phyloP scores from a whole-genome alignment of 2,888 invertebrate genomes.

The Adineta ricciae region DNA sequence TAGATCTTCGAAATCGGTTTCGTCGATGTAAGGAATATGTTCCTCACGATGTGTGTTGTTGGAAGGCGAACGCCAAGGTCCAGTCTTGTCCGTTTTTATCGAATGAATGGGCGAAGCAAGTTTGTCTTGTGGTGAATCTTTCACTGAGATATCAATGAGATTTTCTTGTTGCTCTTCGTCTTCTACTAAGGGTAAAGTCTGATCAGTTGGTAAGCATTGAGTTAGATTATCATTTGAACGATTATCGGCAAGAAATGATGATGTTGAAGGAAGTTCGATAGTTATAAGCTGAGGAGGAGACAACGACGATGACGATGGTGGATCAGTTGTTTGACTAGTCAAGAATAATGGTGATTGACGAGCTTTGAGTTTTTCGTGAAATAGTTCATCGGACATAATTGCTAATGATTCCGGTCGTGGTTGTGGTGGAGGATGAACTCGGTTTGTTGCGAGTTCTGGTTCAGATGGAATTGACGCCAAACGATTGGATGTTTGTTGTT shows the following conservation, averaged over 20 bases:
- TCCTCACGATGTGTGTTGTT: background rate
- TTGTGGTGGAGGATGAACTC: background rate
- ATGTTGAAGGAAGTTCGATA: background rate
- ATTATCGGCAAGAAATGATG: background rate
- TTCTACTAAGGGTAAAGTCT: background rate
- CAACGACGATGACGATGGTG: background rate
- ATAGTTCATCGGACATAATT: slow-evolving; percentile 26
- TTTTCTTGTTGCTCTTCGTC: background rate
- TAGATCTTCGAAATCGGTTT: slow-evolving; percentile 22
- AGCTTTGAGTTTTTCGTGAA: slow-evolving; percentile 22
- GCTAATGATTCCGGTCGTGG: slow-evolving; percentile 31
- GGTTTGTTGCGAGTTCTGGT: background rate
- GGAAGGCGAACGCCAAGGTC: background rate
- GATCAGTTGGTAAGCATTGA: background rate
- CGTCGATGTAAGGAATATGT: slow-evolving; percentile 21
- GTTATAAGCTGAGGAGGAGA: background rate
- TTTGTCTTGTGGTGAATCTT: background rate
- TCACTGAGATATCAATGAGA: background rate
- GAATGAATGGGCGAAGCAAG: no score
- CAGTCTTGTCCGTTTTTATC: background rate
- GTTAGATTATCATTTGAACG: background rate
- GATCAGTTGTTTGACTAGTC: background rate
- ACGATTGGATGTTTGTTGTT: background rate
- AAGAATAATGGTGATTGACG: slow-evolving; percentile 25
- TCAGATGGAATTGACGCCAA: background rate